These are phyloP conservation scores for Amblyteles armatorius DNA, from an alignment of 2,888 invertebrate genomes.

Conservation along the genomic window DNA sequence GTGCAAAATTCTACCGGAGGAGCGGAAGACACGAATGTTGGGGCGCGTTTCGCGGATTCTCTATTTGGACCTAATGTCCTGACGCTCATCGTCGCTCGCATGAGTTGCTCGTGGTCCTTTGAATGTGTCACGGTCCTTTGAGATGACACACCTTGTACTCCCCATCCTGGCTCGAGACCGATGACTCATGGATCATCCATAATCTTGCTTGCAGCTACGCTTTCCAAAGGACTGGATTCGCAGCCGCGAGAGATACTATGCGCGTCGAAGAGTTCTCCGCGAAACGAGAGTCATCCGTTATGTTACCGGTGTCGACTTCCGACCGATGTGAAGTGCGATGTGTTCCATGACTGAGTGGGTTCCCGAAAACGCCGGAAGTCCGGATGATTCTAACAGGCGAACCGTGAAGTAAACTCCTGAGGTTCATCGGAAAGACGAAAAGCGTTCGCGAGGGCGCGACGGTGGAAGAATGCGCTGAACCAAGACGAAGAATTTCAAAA, in stretches of 20 bases:
- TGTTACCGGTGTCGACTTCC: conserved; percentile 20
- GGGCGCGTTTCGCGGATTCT: too few relatives aligned
- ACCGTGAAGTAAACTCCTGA: background rate
- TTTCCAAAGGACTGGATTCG: background rate
- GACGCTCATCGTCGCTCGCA: too few relatives aligned
- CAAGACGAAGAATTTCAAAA: background rate
- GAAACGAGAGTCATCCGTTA: background rate
- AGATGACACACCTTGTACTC: background rate
- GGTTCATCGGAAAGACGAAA: background rate
- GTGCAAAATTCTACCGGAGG: too few relatives aligned
- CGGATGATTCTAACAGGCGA: background rate
- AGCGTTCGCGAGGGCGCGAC: conserved; percentile 13
- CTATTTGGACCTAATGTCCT: too few relatives aligned
- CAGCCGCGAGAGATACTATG: background rate
- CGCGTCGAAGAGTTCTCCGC: background rate
- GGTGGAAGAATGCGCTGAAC: conserved; percentile 15
- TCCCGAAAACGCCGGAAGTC: conserved; percentile 1
- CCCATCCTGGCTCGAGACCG: background rate
- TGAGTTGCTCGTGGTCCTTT: too few relatives aligned
- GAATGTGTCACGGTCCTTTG: too few relatives aligned
- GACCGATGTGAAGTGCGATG: conserved; percentile 51
- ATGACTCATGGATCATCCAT: background rate
- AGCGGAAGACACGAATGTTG: too few relatives aligned
- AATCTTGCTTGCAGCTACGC: conserved; percentile 20
- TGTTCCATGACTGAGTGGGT: conserved; percentile 24